These are phyloP conservation scores for Saxicola maurus DNA, from an alignment of 2,797 vertebrate genomes.

Conservation along the genomic window DNA sequence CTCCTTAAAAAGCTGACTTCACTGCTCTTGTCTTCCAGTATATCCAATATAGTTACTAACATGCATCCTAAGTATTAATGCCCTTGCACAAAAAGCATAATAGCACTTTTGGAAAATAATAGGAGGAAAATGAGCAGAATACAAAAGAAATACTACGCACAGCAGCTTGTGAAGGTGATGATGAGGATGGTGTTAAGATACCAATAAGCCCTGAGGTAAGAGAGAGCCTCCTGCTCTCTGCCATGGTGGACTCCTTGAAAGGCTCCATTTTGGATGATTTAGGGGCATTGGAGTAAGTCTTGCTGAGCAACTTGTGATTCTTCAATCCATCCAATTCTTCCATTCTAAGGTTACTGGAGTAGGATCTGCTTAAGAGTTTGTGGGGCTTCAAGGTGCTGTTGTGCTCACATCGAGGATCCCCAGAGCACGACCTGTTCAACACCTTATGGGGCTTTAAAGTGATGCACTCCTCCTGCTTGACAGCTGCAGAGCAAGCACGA, in stretches of 20 bases:
- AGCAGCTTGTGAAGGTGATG: constrained; percentile 74
- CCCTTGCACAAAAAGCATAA: neutral
- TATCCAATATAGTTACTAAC: neutral
- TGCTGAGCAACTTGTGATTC: constrained; percentile 83
- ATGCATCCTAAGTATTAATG: neutral
- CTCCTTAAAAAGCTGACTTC: neutral
- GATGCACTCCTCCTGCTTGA: constrained; percentile 79
- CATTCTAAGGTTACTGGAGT: constrained; percentile 79
- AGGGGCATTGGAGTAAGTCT: constrained; percentile 79
- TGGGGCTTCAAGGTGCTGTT: constrained; percentile 80
- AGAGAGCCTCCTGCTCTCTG: constrained; percentile 85
- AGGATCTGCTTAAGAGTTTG: constrained; percentile 83
- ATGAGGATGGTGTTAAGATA: constrained; percentile 85
- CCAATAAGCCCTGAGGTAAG: constrained; percentile 92
- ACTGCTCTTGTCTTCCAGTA: neutral
- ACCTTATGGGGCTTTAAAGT: constrained; percentile 78
- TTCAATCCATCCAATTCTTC: constrained; percentile 85
- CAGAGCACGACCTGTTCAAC: constrained; percentile 78
- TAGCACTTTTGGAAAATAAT: neutral
- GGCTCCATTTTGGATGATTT: constrained; percentile 80
- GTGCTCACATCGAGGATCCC: constrained; percentile 83
- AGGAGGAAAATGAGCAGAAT: neutral
- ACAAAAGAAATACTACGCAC: constrained; percentile 68
- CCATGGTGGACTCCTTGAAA: constrained; percentile 79
- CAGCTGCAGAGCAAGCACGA: constrained; percentile 73